Conservation (phyloP, 2,888 invertebrate genomes). For the Ennomos erosarius region DNA sequence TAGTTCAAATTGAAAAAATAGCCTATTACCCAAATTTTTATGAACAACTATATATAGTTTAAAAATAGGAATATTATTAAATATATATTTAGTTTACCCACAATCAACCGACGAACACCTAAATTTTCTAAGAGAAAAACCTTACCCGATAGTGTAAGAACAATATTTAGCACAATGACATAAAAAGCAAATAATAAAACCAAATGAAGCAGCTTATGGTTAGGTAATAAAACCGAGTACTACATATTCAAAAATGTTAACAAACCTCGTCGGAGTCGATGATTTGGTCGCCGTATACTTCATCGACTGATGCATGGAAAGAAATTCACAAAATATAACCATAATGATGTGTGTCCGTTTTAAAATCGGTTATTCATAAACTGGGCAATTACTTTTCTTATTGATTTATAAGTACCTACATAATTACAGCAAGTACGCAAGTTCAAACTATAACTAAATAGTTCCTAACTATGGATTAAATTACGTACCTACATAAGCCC, state of each 20-base stretch:
- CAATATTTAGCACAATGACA: neutral
- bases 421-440: too few species aligned
- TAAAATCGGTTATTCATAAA: too few species aligned
- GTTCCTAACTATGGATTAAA: too few species aligned
- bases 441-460: too few species aligned
- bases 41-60: neutral
- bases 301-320: conserved; percentile 83
- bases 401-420: too few species aligned
- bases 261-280: conserved; percentile 76
- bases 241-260: conserved; percentile 49
- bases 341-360: neutral
- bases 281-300: conserved; percentile 64
- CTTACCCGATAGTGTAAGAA: neutral
- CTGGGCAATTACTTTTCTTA: too few species aligned
- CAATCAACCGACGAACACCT: neutral
- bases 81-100: too few species aligned
- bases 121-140: neutral
- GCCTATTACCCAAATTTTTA: too few species aligned
- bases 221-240: too few species aligned
- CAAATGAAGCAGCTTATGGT: neutral
- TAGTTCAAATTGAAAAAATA: conserved; percentile 1
- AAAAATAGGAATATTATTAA: conserved; percentile 2
- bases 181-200: neutral
- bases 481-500: too few species aligned
- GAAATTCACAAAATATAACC: conserved; percentile 24